Conservation (phyloP, 2,888 invertebrate species). For the Yponomeuta cagnagella region DNA sequence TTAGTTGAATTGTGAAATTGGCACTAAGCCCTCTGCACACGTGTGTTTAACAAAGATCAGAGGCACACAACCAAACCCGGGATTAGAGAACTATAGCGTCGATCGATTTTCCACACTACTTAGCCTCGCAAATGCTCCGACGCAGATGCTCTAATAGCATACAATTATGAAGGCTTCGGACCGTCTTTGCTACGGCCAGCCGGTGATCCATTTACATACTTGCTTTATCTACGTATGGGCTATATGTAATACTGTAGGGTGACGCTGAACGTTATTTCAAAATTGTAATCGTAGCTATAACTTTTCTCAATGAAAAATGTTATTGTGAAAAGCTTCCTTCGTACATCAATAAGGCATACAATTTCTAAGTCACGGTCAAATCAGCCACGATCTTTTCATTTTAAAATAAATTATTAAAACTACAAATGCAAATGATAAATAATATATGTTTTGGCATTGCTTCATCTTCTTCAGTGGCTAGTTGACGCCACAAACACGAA, state of each 20-base stretch:
- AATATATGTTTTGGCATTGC: no score
- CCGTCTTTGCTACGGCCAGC: conserved; percentile 17
- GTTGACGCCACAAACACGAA: no score
- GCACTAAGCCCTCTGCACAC: background rate
- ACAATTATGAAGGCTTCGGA: conserved; percentile 36
- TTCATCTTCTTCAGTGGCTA: no score
- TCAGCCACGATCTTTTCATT: no score
- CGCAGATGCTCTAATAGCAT: conserved; percentile 32
- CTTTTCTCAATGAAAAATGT: no score
- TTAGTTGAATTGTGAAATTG: no score
- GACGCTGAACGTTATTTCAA: background rate
- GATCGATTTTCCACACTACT: conserved; percentile 7
- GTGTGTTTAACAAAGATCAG: background rate
- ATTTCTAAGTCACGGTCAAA: no score
- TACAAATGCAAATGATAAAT: no score
- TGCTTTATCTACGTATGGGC: background rate
- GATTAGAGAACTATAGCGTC: background rate
- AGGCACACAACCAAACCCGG: background rate
- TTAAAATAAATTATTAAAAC: no score
- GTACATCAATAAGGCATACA: no score
- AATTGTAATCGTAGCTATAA: no score
- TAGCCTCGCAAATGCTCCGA: background rate
- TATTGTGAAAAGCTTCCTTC: no score
- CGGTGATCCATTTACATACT: conserved; percentile 9
- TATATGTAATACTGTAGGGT: background rate